phyloP scores from a whole-genome alignment of 2,797 vertebrate species.

The Pseudotriccus pelzelni region DNA sequence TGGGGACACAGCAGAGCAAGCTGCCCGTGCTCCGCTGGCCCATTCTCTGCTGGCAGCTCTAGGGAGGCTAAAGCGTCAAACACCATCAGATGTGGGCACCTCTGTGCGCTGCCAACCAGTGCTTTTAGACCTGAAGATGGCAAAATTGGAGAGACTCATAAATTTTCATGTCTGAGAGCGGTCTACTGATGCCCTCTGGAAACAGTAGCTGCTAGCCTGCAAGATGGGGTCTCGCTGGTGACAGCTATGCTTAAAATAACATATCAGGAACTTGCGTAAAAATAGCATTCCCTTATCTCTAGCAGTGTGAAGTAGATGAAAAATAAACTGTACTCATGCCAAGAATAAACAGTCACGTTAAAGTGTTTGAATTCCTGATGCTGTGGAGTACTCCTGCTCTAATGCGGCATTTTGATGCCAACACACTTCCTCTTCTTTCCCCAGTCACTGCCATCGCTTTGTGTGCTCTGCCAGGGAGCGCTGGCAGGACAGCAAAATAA shows the following conservation, averaged over 20 bases:
- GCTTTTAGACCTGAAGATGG: neutral
- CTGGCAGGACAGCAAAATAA: neutral
- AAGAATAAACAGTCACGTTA: slow-evolving; percentile 14
- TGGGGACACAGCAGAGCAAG: neutral
- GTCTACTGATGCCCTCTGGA: neutral
- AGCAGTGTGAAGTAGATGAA: slow-evolving; percentile 28
- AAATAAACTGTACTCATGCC: neutral
- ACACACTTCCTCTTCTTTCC: neutral
- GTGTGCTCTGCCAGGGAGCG: neutral
- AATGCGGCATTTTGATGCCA: neutral
- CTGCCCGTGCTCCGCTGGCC: rapidly evolving
- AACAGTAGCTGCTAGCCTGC: neutral
- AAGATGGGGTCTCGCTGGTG: neutral
- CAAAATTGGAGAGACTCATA: neutral
- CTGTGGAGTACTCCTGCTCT: neutral
- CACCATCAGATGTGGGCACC: neutral
- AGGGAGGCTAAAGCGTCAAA: rapidly evolving
- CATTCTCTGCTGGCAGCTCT: rapidly evolving
- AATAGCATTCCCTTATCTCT: slow-evolving; percentile 55
- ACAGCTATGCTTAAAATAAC: neutral
- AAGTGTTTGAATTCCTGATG: slow-evolving; percentile 23
- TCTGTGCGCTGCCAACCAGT: neutral
- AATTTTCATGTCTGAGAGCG: neutral
- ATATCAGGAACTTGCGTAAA: neutral
- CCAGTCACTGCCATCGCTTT: neutral